A percentile compares a stretch with the other conserved stretches of the same genome.
Conservation (phyloP, 2,888 invertebrate species). For the Minunthozetes semirufus region DNA sequence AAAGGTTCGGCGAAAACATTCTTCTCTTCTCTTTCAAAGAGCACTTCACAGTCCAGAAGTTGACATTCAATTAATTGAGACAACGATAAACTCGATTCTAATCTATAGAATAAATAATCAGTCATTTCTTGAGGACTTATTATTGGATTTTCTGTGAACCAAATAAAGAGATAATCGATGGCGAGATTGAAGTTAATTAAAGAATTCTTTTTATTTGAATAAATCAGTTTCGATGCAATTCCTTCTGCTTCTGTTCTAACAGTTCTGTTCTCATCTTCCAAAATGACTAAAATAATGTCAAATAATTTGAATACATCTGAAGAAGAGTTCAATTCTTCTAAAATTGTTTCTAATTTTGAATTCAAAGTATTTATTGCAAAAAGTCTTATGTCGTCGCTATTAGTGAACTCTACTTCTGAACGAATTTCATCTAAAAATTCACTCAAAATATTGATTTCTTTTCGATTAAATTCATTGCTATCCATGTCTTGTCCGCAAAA, state of each 20-base stretch:
- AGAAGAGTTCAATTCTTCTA: background rate
- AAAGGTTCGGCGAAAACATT: slow-evolving; percentile 36
- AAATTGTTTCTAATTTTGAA: background rate
- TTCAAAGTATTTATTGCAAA: background rate
- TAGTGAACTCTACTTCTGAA: background rate
- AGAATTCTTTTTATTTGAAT: background rate
- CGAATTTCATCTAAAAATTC: background rate
- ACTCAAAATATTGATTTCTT: background rate
- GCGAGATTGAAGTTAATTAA: background rate
- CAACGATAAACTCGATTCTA: background rate
- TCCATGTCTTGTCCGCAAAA: background rate
- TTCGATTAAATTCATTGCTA: no score
- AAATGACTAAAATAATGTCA: slow-evolving; percentile 15
- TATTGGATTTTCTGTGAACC: background rate
- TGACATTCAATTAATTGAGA: background rate
- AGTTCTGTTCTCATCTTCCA: slow-evolving; percentile 32
- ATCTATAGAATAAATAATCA: background rate
- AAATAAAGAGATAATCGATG: background rate
- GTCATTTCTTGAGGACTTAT: background rate
- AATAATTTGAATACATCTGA: background rate
- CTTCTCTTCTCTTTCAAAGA: slow-evolving; percentile 35
- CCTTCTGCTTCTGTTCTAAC: slow-evolving; percentile 18
- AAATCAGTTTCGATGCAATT: background rate
- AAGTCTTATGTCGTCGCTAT: slow-evolving; percentile 33
- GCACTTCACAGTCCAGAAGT: background rate